A percentile compares a stretch with the other conserved stretches of the same genome.
phyloP scores from a whole-genome alignment of 2,888 invertebrate species.

The Stenichneumon culpator region DNA sequence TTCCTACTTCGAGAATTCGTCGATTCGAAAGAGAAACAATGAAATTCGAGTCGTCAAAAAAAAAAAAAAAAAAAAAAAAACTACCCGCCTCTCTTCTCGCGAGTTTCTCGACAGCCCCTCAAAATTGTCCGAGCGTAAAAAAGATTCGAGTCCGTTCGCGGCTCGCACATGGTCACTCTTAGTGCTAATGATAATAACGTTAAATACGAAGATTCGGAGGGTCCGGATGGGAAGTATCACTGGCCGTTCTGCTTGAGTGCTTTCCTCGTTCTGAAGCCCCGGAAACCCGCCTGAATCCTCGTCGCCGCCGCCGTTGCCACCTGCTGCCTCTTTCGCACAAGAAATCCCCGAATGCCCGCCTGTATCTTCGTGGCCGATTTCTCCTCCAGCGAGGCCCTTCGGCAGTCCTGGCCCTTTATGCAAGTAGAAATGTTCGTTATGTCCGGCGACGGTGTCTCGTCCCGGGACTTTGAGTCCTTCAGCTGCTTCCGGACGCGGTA shows the following conservation, averaged over 20 bases:
- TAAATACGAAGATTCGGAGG: background rate
- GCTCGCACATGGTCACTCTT: slow-evolving; percentile 31
- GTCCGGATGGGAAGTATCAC: slow-evolving; percentile 61
- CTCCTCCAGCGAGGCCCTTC: slow-evolving; percentile 75
- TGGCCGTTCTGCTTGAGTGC: slow-evolving; percentile 79
- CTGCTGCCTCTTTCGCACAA: slow-evolving; percentile 87
- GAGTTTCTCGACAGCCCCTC: background rate
- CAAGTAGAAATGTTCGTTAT: slow-evolving; percentile 50
- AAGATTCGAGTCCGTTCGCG: slow-evolving; percentile 31
- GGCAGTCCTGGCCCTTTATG: slow-evolving; percentile 65
- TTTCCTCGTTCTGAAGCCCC: slow-evolving; percentile 82
- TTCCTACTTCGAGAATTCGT: too few species aligned
- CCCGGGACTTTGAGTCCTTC: slow-evolving; percentile 71
- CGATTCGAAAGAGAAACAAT: too few species aligned
- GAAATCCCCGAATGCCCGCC: slow-evolving; percentile 89
- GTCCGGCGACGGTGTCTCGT: slow-evolving; percentile 47
- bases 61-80: background rate
- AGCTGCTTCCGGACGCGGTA: slow-evolving; percentile 86
- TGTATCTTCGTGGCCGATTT: slow-evolving; percentile 88
- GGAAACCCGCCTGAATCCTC: slow-evolving; percentile 83
- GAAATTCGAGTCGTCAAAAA: background rate
- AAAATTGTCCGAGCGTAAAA: background rate
- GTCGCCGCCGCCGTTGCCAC: slow-evolving; percentile 81
- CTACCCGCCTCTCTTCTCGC: background rate
- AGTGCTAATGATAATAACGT: slow-evolving; percentile 8